These are phyloP conservation scores for Menidia beryllina DNA, from an alignment of 2,113 vertebrate genomes.

Conservation along the genomic window DNA sequence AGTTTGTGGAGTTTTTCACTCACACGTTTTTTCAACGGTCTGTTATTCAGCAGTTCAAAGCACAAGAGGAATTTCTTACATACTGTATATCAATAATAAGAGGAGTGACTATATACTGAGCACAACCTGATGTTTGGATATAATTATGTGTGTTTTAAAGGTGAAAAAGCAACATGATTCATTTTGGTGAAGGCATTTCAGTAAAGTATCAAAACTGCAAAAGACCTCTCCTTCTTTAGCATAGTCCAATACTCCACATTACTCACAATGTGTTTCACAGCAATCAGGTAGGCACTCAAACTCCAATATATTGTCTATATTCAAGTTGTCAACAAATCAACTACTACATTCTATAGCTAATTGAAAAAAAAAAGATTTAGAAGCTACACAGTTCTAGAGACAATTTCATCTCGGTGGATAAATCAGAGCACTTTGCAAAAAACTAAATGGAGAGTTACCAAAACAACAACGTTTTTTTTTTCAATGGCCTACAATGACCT, in stretches of 20 bases:
- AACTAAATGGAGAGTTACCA: too few species aligned
- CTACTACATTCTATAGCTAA: too few species aligned
- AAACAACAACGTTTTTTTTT: not conserved
- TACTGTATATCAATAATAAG: not conserved
- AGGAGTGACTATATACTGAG: slow-evolving; percentile 11
- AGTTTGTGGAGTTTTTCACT: slow-evolving; percentile 76
- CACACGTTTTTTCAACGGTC: slow-evolving; percentile 57
- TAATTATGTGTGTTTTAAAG: not conserved
- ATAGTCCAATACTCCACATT: too few species aligned
- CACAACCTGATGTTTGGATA: not conserved
- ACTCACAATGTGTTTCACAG: too few species aligned
- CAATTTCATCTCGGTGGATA: too few species aligned
- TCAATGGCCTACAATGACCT: not conserved
- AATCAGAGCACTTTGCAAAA: too few species aligned
- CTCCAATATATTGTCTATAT: too few species aligned
- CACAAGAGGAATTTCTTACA: slow-evolving; percentile 9
- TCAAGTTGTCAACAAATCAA: too few species aligned
- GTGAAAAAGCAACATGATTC: not conserved
- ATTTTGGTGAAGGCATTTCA: not conserved
- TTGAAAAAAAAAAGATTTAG: too few species aligned
- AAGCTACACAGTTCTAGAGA: too few species aligned
- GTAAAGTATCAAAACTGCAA: not conserved
- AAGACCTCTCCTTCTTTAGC: too few species aligned
- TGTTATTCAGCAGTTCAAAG: slow-evolving; percentile 61
- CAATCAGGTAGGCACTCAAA: too few species aligned